phyloP scores from a whole-genome alignment of 2,888 invertebrate genomes.

The Dryobotodes eremita region DNA sequence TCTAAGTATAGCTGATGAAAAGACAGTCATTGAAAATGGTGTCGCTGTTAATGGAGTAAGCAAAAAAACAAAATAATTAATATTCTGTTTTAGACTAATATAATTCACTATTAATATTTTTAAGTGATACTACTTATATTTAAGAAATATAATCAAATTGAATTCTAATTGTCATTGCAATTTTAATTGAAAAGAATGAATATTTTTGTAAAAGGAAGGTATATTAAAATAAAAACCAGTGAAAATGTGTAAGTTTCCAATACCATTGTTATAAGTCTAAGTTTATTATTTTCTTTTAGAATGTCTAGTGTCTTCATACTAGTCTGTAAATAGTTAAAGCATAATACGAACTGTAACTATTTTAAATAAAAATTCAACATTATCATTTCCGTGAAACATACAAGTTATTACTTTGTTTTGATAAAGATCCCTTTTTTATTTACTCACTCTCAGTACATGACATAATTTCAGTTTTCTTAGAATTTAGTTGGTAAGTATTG shows the following conservation, averaged over 20 bases:
- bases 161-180: slow-evolving; percentile 30
- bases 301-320: slow-evolving; percentile 27
- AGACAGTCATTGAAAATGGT: slow-evolving; percentile 84
- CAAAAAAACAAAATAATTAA: slow-evolving; percentile 67
- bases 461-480: slow-evolving; percentile 20
- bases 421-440: slow-evolving; percentile 1
- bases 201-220: slow-evolving; percentile 53
- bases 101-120: slow-evolving; percentile 50
- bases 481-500: slow-evolving; percentile 54
- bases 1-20: slow-evolving; percentile 83
- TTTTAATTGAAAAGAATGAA: slow-evolving; percentile 25
- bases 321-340: slow-evolving; percentile 55
- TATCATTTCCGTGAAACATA: slow-evolving; percentile 18
- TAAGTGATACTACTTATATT: slow-evolving; percentile 44
- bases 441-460: slow-evolving; percentile 23
- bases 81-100: slow-evolving; percentile 24
- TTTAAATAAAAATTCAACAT: slow-evolving; percentile 25
- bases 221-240: slow-evolving; percentile 12
- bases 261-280: slow-evolving; percentile 5
- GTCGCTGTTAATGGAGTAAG: slow-evolving; percentile 73
- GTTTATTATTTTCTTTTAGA: slow-evolving; percentile 35
- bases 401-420: slow-evolving; percentile 44
- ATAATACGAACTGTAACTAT: slow-evolving; percentile 54
- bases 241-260: slow-evolving; percentile 17
- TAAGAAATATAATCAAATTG: slow-evolving; percentile 46